These are phyloP conservation scores for Thalassoma bifasciatum DNA, from an alignment of 2,113 vertebrate genomes.

Conservation along the genomic window DNA sequence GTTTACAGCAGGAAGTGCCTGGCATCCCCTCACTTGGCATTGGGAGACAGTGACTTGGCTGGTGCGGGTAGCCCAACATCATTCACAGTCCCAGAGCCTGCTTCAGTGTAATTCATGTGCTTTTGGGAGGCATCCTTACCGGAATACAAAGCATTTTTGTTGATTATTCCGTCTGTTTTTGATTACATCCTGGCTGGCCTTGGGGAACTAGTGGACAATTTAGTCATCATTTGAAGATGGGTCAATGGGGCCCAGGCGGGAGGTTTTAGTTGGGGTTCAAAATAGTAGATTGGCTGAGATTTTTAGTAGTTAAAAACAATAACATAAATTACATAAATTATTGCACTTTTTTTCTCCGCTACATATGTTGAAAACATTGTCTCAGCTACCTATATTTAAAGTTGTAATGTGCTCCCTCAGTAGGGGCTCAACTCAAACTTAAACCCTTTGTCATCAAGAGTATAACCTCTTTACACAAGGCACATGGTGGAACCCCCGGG, in stretches of 20 bases:
- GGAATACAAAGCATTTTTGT: slow-evolving; percentile 76
- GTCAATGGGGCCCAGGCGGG: slow-evolving; percentile 56
- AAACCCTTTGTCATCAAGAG: no score
- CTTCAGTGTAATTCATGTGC: slow-evolving; percentile 77
- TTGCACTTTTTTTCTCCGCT: slow-evolving; percentile 12
- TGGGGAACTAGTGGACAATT: slow-evolving; percentile 55
- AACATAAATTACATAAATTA: slow-evolving; percentile 38
- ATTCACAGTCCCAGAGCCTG: slow-evolving; percentile 75
- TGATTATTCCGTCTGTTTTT: slow-evolving; percentile 81
- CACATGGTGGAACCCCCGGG: background rate
- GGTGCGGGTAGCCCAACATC: slow-evolving; percentile 72
- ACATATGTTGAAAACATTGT: background rate
- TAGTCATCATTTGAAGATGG: slow-evolving; percentile 68
- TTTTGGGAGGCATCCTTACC: slow-evolving; percentile 78
- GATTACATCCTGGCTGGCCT: slow-evolving; percentile 73
- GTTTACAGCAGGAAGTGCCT: slow-evolving; percentile 78
- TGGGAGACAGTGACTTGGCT: slow-evolving; percentile 75
- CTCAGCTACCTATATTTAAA: no score
- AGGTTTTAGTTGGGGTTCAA: slow-evolving; percentile 57
- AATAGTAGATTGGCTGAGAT: slow-evolving; percentile 61
- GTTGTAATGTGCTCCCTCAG: no score
- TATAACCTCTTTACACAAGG: no score
- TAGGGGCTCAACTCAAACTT: no score
- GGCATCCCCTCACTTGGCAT: slow-evolving; percentile 80
- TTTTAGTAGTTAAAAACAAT: slow-evolving; percentile 55